Evolutionary conservation across 2,113 vertebrate species (phyloP), one percentile per base, ranked within the genome.

Genomic region (Callaeas wilsoni): DNA sequence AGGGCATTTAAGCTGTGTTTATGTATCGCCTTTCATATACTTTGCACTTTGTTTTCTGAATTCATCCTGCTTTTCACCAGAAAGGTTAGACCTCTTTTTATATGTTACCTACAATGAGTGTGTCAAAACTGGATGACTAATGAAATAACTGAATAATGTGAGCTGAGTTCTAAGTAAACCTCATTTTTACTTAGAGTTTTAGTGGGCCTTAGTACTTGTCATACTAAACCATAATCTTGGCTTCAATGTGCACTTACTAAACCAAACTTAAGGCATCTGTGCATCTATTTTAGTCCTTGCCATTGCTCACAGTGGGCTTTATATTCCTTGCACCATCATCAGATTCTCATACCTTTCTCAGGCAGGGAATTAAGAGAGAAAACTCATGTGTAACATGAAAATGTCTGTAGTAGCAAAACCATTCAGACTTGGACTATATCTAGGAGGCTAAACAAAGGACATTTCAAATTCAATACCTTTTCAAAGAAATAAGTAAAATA

Each of bases 41-140:
- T 86, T 95, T 96, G 77, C 87, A 91, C 69, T 89, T 91, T 95
- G 32, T 68, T 89, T 78, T 52, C 52, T 78, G 35, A 30, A 10
- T 78, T 73, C 6, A 74, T 71, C 29, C 62, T 41, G 19, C 11
- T 42, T 70, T 74, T 84, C 44, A 71, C 44, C n/a, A 63, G 52
- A 70, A 87, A 75, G 10, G 1, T 81, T 79, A 71, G 74, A 57
- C 19, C 4, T 64, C 13, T 89, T 94, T 68, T 73, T 57, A 57
- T 73, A 62, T 3, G 1, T 78, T 57, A 29, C 13, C 56, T 87
- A 7, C 30, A 69, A 29, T 12, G 25, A 4, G 3, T 50, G 44
- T 81, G 68, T 93, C 67, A 79, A 49, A 91, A 46, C 13, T 14
- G 35, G 7, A 35, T 26, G 16, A n/a, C 33, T 67, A 84, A 67